Base-by-base conservation (phyloP, 2,888 invertebrate genomes). In the Anthophora plumipes region DNA sequence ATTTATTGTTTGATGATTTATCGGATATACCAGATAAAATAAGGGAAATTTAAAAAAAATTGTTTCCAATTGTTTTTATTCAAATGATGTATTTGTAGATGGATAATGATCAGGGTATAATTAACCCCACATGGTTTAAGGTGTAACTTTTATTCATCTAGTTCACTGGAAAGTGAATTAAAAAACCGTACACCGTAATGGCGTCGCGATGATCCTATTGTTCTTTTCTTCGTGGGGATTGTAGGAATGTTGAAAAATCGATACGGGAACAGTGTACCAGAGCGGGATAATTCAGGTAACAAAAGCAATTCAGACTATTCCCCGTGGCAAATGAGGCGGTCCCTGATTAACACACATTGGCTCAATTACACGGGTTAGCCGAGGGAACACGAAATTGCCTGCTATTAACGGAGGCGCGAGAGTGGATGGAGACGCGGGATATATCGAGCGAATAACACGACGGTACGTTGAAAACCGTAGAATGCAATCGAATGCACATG, bases 311-410 rank as follows among this genome's bases (percentile, higher is more conserved):
- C 81, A 76, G 85, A 88, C 84, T 84, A 86, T 86, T 87, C 88
- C 84, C 89, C 70, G 82, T 88, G 83, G 89, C 88, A 88, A 89
- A 89, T 89, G 89, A 87, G 87, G 85, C 89, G 84, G 70, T 72
- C 81, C 75, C 87, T 89, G 89, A 89, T 89, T 89, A 89, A 89
- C 89, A 89, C 88, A 83, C 88, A 88, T 89, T 89, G 88, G 87
- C 86, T 89, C 88, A 89, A 89, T 89, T 89, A 89, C 87, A 88
- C 80, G 88, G 87, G 86, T 87, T 87, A 85, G 85, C 76, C 83
- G 84, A 85, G 89, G 86, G 85, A 85, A 89, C 86, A 83, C 85
- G 87, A 82, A 88, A 89, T 89, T 89, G 88, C 84, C 88, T 88
- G 89, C 88, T 89, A 89, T 88, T 89, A 89, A 89, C 88, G 85